Evolutionary conservation across 2,113 vertebrate species (phyloP).

Genomic region (Trachemys scripta): DNA sequence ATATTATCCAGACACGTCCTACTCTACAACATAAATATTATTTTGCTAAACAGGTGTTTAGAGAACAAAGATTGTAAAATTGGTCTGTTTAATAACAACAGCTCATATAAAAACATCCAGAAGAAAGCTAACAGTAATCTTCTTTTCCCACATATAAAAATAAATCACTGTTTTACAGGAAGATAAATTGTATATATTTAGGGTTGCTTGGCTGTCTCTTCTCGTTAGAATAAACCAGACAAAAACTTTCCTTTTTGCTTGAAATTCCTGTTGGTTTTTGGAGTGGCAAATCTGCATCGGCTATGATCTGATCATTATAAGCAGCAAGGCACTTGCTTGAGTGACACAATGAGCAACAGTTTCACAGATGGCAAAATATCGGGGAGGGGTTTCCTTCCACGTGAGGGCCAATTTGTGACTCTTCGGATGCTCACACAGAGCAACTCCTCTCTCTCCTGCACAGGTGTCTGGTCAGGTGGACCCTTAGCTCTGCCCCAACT

Average conservation of each 20-base stretch:
- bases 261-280: background rate
- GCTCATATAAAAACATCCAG: background rate
- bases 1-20: constrained; percentile 2
- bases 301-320: background rate
- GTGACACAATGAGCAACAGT: background rate
- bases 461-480: background rate
- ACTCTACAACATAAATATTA: background rate
- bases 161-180: background rate
- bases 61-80: constrained; percentile 33
- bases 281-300: background rate
- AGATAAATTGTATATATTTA: background rate
- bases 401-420: background rate
- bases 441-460: background rate
- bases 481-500: fast-evolving
- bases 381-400: fast-evolving
- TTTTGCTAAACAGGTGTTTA: constrained; percentile 30
- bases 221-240: background rate
- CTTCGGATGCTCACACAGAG: background rate
- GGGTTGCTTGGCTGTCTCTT: background rate
- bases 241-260: background rate
- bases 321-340: background rate
- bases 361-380: background rate
- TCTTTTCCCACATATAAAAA: background rate
- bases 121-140: background rate
- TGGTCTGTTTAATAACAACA: background rate